These are phyloP conservation scores for Odobenus rosmarus DNA, from an alignment of 2,113 vertebrate genomes.

Conservation along the genomic window DNA sequence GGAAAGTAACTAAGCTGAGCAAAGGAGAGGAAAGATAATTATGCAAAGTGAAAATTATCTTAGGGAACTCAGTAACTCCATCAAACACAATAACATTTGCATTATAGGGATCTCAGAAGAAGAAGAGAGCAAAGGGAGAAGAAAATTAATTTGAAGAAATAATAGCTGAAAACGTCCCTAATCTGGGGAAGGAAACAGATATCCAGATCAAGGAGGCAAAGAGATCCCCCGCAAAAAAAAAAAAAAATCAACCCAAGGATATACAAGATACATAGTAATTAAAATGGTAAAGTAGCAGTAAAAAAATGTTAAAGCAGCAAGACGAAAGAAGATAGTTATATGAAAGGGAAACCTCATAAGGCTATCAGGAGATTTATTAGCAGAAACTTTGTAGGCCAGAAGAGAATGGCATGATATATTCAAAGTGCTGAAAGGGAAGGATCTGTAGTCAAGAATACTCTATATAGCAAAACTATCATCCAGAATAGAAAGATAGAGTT, in stretches of 20 bases:
- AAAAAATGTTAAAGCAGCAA: background rate
- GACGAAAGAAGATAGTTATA: background rate
- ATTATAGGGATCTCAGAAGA: background rate
- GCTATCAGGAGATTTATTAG: background rate
- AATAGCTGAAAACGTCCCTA: too few relatives aligned
- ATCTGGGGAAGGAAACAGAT: background rate
- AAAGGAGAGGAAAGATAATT: background rate
- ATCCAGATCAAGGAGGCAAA: background rate
- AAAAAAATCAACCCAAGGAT: background rate
- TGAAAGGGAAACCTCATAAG: background rate
- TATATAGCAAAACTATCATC: background rate
- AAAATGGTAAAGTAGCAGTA: background rate
- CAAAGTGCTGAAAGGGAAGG: background rate
- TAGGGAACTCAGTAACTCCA: background rate
- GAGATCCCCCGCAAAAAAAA: background rate
- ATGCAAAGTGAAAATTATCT: background rate
- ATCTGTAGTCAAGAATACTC: background rate
- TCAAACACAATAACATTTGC: background rate
- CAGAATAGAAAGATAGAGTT: background rate
- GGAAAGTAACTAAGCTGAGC: background rate
- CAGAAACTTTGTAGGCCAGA: background rate
- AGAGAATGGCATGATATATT: background rate
- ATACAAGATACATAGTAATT: background rate
- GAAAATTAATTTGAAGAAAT: background rate
- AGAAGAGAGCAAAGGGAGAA: background rate